Percentiles rank a stretch among this genome's conserved stretches.
These are phyloP conservation scores for Caenorhabditis plicata DNA, from an alignment of 2,888 invertebrate genomes.

Conservation along the genomic window DNA sequence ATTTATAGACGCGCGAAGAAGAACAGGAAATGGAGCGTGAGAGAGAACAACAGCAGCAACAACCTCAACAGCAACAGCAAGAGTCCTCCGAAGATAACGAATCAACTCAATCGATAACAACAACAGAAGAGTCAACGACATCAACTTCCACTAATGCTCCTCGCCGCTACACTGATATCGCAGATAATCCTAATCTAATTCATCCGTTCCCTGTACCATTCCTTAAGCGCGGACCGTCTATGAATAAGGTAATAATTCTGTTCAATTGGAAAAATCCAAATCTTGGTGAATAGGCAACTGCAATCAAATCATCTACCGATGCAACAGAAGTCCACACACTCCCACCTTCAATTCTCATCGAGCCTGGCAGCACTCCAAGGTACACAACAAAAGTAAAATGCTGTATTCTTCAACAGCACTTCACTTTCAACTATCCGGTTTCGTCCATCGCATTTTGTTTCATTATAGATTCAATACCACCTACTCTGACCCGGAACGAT, in stretches of 20 bases:
- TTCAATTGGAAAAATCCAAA: too few species aligned
- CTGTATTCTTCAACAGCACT: background rate
- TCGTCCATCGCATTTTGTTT: background rate
- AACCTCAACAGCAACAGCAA: too few species aligned
- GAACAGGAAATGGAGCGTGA: too few species aligned
- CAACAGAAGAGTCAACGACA: background rate
- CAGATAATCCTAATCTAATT: constrained; percentile 42
- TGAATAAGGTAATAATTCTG: too few species aligned
- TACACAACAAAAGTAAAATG: background rate
- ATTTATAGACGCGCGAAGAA: too few species aligned
- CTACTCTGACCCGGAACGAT: constrained; percentile 6
- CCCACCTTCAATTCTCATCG: constrained; percentile 52
- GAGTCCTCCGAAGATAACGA: constrained; percentile 1
- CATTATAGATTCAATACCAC: constrained; percentile 4
- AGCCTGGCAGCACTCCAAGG: constrained; percentile 30
- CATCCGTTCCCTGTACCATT: constrained; percentile 64
- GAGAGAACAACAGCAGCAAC: background rate
- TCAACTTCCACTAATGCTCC: constrained; percentile 19
- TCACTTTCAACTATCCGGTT: constrained; percentile 1
- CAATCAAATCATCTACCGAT: constrained; percentile 1
- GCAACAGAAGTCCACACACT: constrained; percentile 28
- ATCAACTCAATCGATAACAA: constrained; percentile 7
- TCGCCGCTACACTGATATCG: constrained; percentile 22
- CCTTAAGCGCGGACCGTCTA: constrained; percentile 47
- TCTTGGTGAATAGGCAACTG: too few species aligned